These are phyloP conservation scores for Pollimyrus isidori DNA, from an alignment of 2,113 vertebrate species.

Conservation along the genomic window DNA sequence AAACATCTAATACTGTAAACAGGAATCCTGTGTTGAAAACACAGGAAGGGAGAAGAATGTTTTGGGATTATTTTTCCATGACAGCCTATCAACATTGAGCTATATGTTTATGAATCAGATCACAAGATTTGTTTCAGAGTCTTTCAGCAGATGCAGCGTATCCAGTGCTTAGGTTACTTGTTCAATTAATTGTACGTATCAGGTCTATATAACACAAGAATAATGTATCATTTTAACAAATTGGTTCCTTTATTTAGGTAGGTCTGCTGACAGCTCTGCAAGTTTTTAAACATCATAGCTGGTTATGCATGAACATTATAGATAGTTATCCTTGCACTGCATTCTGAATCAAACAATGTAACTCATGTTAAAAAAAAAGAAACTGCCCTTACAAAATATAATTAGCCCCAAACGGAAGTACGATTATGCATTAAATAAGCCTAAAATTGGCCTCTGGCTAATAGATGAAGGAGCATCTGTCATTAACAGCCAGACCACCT, in stretches of 20 bases:
- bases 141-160: not conserved
- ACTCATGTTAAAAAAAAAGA: not conserved
- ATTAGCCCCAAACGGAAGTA: not conserved
- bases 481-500: not conserved
- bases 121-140: not conserved
- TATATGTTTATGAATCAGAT: not conserved
- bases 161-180: not conserved
- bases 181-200: not conserved
- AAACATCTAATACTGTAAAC: not conserved
- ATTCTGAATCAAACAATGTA: not conserved
- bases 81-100: not conserved
- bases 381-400: not conserved
- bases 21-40: not conserved
- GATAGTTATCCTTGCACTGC: not conserved
- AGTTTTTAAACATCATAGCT: not conserved
- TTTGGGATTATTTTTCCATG: not conserved
- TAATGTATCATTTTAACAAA: not conserved
- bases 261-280: not conserved
- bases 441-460: not conserved
- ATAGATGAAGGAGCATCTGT: not conserved
- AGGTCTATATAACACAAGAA: not conserved
- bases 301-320: not conserved
- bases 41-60: not conserved
- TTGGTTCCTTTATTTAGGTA: not conserved
- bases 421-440: not conserved